These are phyloP conservation scores for Pangasius larnaudii DNA, from an alignment of 2,797 vertebrate species.

Conservation along the genomic window DNA sequence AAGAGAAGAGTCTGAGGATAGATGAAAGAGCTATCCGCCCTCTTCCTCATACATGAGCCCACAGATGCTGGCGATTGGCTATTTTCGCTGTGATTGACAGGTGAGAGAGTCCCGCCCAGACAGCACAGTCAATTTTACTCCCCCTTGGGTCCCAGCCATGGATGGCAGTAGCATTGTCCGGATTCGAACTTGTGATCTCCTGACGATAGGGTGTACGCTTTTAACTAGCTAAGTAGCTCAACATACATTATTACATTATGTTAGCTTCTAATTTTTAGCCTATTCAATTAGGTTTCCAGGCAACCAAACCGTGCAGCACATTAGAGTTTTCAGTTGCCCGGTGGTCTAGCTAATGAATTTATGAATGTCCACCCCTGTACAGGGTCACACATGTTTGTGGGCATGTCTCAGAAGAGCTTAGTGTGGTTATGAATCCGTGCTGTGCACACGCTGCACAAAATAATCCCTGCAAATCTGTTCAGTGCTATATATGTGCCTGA, in stretches of 20 bases:
- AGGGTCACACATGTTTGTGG: slow-evolving; percentile 46
- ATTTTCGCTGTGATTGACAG: not conserved
- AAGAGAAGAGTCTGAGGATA: too few species aligned
- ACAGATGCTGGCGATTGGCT: not conserved
- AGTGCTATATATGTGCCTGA: slow-evolving; percentile 30
- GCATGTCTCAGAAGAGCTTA: slow-evolving; percentile 54
- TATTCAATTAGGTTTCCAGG: slow-evolving; percentile 8
- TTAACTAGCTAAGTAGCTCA: not conserved
- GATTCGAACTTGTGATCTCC: not conserved
- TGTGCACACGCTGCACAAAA: slow-evolving; percentile 70
- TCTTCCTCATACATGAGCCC: not conserved
- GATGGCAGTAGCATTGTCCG: not conserved
- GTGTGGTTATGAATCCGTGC: slow-evolving; percentile 67
- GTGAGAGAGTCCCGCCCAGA: not conserved
- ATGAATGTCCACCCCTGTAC: not conserved
- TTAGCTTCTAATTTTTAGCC: slow-evolving; percentile 2
- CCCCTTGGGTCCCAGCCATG: not conserved
- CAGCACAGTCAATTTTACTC: not conserved
- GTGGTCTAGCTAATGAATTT: slow-evolving; percentile 19
- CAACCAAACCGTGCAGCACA: not conserved
- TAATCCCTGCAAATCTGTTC: slow-evolving; percentile 73
- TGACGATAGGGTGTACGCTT: not conserved
- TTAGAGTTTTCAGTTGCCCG: not conserved
- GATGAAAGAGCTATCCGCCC: not conserved
- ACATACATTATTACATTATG: slow-evolving; percentile 9